Evolutionary conservation across 2,113 vertebrate genomes (phyloP).

Genomic region (Oncorhynchus gorbuscha): DNA sequence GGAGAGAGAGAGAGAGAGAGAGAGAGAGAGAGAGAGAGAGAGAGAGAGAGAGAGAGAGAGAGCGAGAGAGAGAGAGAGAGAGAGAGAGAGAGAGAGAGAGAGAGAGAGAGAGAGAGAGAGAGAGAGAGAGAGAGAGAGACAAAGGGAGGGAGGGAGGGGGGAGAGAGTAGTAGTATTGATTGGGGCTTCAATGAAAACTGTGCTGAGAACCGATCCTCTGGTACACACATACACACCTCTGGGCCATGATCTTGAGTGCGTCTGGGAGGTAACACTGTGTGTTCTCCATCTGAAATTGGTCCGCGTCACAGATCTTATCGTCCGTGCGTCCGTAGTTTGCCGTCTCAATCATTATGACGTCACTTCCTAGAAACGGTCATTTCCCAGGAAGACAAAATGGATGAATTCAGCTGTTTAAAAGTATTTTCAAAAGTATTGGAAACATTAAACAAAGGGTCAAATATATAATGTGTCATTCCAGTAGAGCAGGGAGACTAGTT

Average conservation of each 20-base stretch:
- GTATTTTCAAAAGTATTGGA: too few relatives aligned
- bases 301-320: conserved; percentile 92
- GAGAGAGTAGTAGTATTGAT: not conserved
- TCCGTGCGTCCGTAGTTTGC: conserved; percentile 93
- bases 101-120: not conserved
- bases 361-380: conserved; percentile 58
- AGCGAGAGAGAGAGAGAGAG: too few relatives aligned
- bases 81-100: not conserved
- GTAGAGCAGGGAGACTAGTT: too few relatives aligned
- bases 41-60: too few relatives aligned
- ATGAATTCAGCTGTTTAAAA: too few relatives aligned
- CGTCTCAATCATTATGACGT: conserved; percentile 91
- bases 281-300: conserved; percentile 94
- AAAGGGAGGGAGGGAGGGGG: not conserved
- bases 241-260: conserved; percentile 91
- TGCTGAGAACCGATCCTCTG: too few relatives aligned
- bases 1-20: too few relatives aligned
- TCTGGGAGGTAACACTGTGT: conserved; percentile 91
- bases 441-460: too few relatives aligned
- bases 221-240: conserved; percentile 73
- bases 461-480: too few relatives aligned
- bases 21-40: too few relatives aligned
- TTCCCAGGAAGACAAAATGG: too few relatives aligned
- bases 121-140: not conserved
- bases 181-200: too few relatives aligned